These are phyloP conservation scores for Pogonognathellus flavescens DNA, from an alignment of 1,140 invertebrate genomes.

Conservation along the genomic window DNA sequence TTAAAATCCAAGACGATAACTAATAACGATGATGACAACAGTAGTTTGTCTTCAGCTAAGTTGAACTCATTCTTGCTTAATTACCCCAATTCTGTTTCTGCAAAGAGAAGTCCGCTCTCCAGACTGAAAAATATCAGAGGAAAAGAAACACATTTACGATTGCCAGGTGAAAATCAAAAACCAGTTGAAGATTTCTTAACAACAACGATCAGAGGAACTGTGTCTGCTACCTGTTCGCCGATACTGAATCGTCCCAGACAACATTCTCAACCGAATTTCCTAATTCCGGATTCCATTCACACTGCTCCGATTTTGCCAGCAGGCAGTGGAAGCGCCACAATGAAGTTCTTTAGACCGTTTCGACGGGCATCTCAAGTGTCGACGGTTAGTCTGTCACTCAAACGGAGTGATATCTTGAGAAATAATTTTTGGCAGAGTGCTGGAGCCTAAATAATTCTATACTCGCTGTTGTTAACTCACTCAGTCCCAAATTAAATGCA, in stretches of 20 bases:
- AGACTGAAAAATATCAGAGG: background rate
- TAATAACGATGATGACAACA: slow-evolving; percentile 12
- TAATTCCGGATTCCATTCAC: slow-evolving; percentile 54
- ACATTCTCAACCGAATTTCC: slow-evolving; percentile 54
- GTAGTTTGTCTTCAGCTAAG: background rate
- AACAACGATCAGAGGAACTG: background rate
- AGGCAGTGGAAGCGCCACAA: slow-evolving; percentile 1
- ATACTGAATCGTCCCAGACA: slow-evolving; percentile 53
- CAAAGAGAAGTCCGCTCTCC: background rate
- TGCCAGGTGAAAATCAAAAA: slow-evolving; percentile 16
- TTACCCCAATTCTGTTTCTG: background rate
- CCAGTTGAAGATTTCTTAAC: background rate
- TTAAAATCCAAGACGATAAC: background rate
- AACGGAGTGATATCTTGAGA: slow-evolving; percentile 18
- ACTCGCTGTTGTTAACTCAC: background rate
- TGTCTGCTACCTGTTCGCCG: background rate
- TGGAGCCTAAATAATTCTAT: background rate
- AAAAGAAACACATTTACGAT: slow-evolving; percentile 3
- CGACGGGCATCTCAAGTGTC: slow-evolving; percentile 61
- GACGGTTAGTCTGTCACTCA: slow-evolving; percentile 52
- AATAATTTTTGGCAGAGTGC: slow-evolving; percentile 2
- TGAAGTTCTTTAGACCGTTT: slow-evolving; percentile 58
- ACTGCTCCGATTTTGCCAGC: slow-evolving; percentile 55
- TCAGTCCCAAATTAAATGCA: background rate
- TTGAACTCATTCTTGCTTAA: background rate